A percentile compares a stretch with the other conserved stretches of the same genome.
Conservation (phyloP, 2,888 invertebrate species). For the Aradus depressus region DNA sequence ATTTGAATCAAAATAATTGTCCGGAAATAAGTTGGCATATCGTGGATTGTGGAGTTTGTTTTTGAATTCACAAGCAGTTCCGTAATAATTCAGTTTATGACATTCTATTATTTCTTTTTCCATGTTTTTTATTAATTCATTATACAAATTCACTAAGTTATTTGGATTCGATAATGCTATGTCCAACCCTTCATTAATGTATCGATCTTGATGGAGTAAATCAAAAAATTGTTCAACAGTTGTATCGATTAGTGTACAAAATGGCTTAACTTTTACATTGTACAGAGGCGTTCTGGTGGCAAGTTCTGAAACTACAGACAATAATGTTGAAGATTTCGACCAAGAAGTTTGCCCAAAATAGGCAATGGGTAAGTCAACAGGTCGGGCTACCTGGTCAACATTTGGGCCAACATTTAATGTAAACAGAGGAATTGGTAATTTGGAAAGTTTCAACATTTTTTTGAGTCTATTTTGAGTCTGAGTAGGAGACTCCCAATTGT, state of each 20-base stretch:
- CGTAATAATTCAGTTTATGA: constrained; percentile 22
- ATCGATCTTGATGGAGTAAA: constrained; percentile 21
- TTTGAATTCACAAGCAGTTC: constrained; percentile 26
- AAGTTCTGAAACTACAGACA: constrained; percentile 14
- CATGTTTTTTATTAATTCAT: constrained; percentile 52
- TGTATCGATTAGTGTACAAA: constrained; percentile 20
- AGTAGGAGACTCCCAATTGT: constrained; percentile 17
- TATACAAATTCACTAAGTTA: constrained; percentile 51
- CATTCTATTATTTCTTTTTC: constrained; percentile 41
- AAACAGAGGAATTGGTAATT: constrained; percentile 17
- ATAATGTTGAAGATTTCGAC: constrained; percentile 17
- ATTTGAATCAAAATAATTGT: constrained; percentile 20
- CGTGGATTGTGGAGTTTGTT: background rate
- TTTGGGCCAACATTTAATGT: constrained; percentile 5
- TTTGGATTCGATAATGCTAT: constrained; percentile 44
- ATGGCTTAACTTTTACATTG: constrained; percentile 22
- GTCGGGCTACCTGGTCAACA: constrained; percentile 7
- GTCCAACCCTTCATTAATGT: constrained; percentile 17
- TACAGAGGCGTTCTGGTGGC: constrained; percentile 16
- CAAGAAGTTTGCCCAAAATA: constrained; percentile 16
- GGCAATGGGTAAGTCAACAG: constrained; percentile 7
- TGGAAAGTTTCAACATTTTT: constrained; percentile 10
- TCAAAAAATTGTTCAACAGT: constrained; percentile 24
- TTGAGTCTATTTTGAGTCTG: constrained; percentile 16
- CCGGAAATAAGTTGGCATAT: constrained; percentile 11